phyloP scores from a whole-genome alignment of 2,888 invertebrate genomes.

The Conchocele bisecta region DNA sequence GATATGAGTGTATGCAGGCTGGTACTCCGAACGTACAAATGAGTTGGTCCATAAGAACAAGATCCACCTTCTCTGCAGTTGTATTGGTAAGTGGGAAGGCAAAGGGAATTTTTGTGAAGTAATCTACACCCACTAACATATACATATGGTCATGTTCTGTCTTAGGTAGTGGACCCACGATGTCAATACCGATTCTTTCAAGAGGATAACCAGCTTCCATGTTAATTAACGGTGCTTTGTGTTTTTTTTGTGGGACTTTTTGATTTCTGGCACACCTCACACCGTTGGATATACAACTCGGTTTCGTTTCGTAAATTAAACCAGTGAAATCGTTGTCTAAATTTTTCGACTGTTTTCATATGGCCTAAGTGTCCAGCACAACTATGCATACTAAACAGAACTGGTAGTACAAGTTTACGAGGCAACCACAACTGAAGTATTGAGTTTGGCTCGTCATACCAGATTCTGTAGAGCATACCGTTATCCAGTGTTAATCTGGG shows the following conservation, averaged over 20 bases:
- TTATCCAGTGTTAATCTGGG: neutral
- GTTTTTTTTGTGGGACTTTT: neutral
- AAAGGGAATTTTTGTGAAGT: constrained; percentile 6
- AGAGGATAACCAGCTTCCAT: constrained; percentile 4
- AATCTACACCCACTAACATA: constrained; percentile 1
- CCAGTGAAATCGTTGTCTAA: constrained; percentile 1
- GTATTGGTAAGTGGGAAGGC: neutral
- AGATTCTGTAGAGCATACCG: neutral
- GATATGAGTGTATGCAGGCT: neutral
- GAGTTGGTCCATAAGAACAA: constrained; percentile 5
- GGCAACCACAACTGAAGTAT: neutral
- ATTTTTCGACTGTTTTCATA: neutral
- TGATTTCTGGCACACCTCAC: neutral
- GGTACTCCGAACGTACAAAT: constrained; percentile 7
- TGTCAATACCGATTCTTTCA: constrained; percentile 14
- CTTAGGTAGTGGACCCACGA: constrained; percentile 4
- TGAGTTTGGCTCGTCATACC: neutral
- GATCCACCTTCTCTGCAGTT: constrained; percentile 2
- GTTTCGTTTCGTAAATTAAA: constrained; percentile 1
- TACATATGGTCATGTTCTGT: no score
- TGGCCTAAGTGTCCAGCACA: constrained; percentile 1
- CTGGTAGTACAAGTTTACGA: neutral
- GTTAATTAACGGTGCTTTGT: neutral
- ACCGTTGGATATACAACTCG: constrained; percentile 1
- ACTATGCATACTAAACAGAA: neutral